A percentile compares a stretch with the other conserved stretches of the same genome.
These are phyloP conservation scores for Isotomurus palustris DNA, from an alignment of 2,888 invertebrate genomes.

Conservation along the genomic window DNA sequence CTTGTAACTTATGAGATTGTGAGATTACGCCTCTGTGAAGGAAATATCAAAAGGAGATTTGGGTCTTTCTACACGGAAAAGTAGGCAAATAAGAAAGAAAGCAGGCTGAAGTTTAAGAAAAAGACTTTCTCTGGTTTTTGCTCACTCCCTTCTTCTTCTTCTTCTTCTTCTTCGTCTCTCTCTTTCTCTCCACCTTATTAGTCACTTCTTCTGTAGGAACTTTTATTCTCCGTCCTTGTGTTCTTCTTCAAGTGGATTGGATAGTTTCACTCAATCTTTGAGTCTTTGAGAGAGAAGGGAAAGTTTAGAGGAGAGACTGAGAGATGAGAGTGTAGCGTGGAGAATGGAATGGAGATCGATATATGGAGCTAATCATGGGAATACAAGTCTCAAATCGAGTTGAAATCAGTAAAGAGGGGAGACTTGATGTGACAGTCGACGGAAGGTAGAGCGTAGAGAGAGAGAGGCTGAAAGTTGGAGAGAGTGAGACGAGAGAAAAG, in stretches of 20 bases:
- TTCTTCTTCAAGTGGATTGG: not conserved
- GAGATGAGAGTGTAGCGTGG: too few species aligned
- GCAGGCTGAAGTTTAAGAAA: not conserved
- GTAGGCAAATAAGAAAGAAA: not conserved
- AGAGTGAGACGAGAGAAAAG: conserved; percentile 7
- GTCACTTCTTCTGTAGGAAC: too few species aligned
- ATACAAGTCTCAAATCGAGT: conserved; percentile 25
- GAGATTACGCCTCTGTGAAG: conserved; percentile 1
- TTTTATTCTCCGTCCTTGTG: not conserved
- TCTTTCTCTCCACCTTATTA: too few species aligned
- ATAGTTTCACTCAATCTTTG: too few species aligned
- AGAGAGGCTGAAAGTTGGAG: too few species aligned
- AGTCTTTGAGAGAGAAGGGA: too few species aligned
- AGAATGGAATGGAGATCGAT: conserved; percentile 1
- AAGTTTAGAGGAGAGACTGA: too few species aligned
- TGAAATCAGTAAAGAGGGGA: conserved; percentile 18
- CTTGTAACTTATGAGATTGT: conserved; percentile 7
- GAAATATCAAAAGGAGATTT: conserved; percentile 6
- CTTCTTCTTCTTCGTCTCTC: too few species aligned
- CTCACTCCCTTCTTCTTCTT: too few species aligned
- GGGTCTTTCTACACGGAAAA: too few species aligned
- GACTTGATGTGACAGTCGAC: conserved; percentile 25
- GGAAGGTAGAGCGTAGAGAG: conserved; percentile 31
- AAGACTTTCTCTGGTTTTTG: not conserved
- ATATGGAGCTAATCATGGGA: conserved; percentile 27